Conservation (phyloP, 2,113 vertebrate species). For the Tragelaphus strepsiceros region DNA sequence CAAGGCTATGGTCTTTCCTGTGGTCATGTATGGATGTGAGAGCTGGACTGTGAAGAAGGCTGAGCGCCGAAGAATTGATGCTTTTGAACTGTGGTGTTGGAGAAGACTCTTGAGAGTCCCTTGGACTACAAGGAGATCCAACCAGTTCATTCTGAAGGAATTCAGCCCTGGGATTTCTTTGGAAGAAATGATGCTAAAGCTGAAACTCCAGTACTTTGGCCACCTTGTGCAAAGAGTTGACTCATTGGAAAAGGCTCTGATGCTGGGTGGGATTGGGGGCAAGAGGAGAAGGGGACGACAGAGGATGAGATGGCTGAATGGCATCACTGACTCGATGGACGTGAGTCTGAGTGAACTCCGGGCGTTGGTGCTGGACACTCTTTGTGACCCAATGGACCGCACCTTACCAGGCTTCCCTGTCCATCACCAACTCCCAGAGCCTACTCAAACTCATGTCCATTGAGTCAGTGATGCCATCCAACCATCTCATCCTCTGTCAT, state of each 20-base stretch:
- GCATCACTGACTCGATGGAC: background rate
- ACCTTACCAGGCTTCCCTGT: background rate
- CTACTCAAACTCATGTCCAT: background rate
- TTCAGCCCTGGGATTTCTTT: background rate
- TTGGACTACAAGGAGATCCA: no score
- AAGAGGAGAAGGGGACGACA: background rate
- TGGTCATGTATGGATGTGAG: no score
- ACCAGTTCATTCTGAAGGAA: no score
- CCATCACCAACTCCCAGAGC: background rate
- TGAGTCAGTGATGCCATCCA: background rate
- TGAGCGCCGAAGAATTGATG: no score
- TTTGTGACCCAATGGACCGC: background rate
- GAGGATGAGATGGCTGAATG: background rate
- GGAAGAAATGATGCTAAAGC: background rate
- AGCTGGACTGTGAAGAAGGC: no score
- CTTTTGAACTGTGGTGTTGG: no score
- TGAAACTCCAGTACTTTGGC: background rate
- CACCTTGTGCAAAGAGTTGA: background rate
- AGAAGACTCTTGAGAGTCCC: no score
- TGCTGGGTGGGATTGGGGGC: background rate
- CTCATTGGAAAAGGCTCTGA: background rate
- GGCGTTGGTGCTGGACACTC: background rate
- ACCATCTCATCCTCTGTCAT: background rate
- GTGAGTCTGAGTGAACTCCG: background rate
- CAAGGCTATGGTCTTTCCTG: no score